phyloP scores from a whole-genome alignment of 2,113 vertebrate species.

The Cyprinodon variegatus region DNA sequence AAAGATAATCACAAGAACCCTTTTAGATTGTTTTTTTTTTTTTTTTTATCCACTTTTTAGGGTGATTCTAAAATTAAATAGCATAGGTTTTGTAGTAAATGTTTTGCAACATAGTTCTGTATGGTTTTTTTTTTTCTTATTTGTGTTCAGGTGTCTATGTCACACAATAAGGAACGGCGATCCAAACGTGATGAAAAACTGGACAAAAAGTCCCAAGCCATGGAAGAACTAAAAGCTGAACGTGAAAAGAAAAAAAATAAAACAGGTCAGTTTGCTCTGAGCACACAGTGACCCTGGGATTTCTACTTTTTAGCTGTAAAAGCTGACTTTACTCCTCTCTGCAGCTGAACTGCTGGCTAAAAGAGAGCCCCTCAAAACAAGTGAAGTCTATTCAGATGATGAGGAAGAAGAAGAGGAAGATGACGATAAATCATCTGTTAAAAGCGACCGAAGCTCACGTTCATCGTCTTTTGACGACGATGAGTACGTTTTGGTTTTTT shows the following conservation, averaged over 20 bases:
- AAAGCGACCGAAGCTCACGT: constrained; percentile 92
- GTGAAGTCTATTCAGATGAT: constrained; percentile 97
- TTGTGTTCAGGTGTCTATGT: constrained; percentile 73
- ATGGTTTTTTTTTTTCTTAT: background rate
- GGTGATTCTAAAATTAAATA: too few relatives aligned
- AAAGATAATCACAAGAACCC: background rate
- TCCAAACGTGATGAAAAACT: constrained; percentile 97
- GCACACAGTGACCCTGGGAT: too few relatives aligned
- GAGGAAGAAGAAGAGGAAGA: constrained; percentile 97
- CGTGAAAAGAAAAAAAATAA: constrained; percentile 98
- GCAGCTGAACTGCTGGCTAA: constrained; percentile 94
- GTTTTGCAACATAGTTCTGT: background rate
- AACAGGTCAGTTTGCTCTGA: constrained; percentile 84
- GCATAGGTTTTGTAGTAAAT: background rate
- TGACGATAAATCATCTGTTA: constrained; percentile 97
- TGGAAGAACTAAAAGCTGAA: constrained; percentile 98
- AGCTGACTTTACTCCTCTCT: background rate
- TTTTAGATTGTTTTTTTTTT: background rate
- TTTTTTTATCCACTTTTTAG: background rate
- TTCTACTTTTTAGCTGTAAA: background rate
- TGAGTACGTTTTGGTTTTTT: constrained; percentile 83
- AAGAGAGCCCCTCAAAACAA: constrained; percentile 95
- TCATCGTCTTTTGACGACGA: constrained; percentile 94
- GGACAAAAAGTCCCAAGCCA: constrained; percentile 98
- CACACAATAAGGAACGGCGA: constrained; percentile 96